These are phyloP conservation scores for Chesias legatella DNA, from an alignment of 2,888 invertebrate genomes.

Conservation along the genomic window DNA sequence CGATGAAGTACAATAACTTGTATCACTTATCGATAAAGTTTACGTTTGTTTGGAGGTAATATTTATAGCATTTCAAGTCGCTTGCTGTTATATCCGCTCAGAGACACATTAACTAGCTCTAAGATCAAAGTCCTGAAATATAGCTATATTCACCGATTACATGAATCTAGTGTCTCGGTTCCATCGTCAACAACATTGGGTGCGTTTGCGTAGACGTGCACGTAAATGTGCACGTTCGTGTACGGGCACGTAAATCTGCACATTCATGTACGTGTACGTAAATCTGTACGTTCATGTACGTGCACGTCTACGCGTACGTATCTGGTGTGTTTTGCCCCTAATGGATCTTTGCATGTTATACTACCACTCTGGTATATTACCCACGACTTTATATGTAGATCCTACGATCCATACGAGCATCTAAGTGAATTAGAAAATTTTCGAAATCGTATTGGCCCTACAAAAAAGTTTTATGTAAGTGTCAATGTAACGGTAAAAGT, in stretches of 20 bases:
- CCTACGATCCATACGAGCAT: constrained; percentile 6
- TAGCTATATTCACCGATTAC: constrained; percentile 25
- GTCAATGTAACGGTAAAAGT: too few relatives aligned
- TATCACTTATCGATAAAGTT: constrained; percentile 17
- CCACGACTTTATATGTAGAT: constrained; percentile 10
- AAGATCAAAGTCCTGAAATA: constrained; percentile 17
- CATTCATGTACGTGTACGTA: too few relatives aligned
- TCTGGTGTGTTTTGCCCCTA: constrained; percentile 19
- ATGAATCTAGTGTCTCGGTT: constrained; percentile 23
- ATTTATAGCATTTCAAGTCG: constrained; percentile 30
- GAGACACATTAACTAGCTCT: constrained; percentile 29
- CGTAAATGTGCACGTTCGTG: too few relatives aligned
- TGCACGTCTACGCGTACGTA: too few relatives aligned
- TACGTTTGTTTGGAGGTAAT: constrained; percentile 23
- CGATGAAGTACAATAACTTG: constrained; percentile 19
- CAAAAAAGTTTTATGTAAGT: too few relatives aligned
- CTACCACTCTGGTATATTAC: constrained; percentile 18
- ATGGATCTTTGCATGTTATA: constrained; percentile 18
- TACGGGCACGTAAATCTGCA: too few relatives aligned
- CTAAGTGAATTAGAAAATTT: too few relatives aligned
- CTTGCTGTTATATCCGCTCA: constrained; percentile 24
- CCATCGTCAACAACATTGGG: too few relatives aligned
- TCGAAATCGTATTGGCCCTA: too few relatives aligned
- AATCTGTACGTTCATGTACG: too few relatives aligned
- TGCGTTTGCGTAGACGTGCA: too few relatives aligned